phyloP scores from a whole-genome alignment of 2,797 vertebrate species.

The Acanthornis magna region DNA sequence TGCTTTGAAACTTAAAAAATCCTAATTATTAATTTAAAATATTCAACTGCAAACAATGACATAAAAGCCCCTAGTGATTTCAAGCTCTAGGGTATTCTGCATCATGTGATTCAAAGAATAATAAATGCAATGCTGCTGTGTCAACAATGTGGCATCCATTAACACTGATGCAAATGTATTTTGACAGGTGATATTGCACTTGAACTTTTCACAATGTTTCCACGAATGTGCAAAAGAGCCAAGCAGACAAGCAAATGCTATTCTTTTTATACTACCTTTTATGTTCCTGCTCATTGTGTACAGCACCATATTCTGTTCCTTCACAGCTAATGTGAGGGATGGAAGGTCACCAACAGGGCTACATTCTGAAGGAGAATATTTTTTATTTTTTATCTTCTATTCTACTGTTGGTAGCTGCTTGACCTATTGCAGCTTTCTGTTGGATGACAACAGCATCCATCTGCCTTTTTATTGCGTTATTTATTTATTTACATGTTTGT shows the following conservation, averaged over 20 bases:
- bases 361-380: not conserved
- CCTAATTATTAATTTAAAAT: not conserved
- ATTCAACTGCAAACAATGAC: not conserved
- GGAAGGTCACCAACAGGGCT: not conserved
- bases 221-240: not conserved
- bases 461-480: not conserved
- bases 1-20: not conserved
- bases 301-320: not conserved
- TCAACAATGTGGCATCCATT: conserved; percentile 17
- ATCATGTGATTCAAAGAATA: not conserved
- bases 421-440: conserved; percentile 7
- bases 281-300: not conserved
- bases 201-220: conserved; percentile 1
- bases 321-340: not conserved
- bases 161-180: conserved; percentile 40
- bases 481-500: not conserved
- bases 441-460: not conserved
- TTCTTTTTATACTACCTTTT: not conserved
- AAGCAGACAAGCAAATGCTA: not conserved
- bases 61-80: not conserved
- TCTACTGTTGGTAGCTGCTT: not conserved
- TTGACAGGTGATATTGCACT: conserved; percentile 16
- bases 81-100: not conserved
- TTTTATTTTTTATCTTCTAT: not conserved
- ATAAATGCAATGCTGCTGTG: not conserved